Evolutionary conservation across 2,888 invertebrate genomes (phyloP).

Genomic region (Hirtodrosophila trivittata): DNA sequence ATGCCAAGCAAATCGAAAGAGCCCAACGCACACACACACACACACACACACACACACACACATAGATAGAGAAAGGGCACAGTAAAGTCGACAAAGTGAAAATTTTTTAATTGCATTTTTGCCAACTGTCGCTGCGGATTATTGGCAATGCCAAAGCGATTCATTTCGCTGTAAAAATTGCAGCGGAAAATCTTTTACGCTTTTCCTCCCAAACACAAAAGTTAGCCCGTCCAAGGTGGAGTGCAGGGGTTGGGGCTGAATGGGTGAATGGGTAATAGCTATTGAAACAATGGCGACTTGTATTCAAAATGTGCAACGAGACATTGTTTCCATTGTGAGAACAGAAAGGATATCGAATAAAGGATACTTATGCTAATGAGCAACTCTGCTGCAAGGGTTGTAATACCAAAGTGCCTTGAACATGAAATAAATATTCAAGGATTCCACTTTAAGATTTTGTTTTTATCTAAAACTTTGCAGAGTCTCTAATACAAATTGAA

Average conservation of each 20-base stretch:
- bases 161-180: slow-evolving; percentile 73
- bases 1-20: slow-evolving; percentile 73
- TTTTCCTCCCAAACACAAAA: slow-evolving; percentile 55
- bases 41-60: slow-evolving; percentile 18
- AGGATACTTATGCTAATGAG: slow-evolving; percentile 67
- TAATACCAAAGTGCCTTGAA: slow-evolving; percentile 13
- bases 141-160: slow-evolving; percentile 69
- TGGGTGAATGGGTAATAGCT: not conserved
- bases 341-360: slow-evolving; percentile 46
- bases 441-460: slow-evolving; percentile 2
- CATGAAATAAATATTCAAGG: slow-evolving; percentile 6
- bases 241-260: not conserved
- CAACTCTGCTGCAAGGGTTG: too few species aligned
- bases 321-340: slow-evolving; percentile 15
- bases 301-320: slow-evolving; percentile 43
- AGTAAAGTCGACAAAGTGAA: slow-evolving; percentile 64
- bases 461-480: too few species aligned
- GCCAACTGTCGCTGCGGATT: slow-evolving; percentile 77
- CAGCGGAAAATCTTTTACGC: slow-evolving; percentile 58
- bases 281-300: slow-evolving; percentile 38
- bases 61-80: slow-evolving; percentile 16
- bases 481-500: too few species aligned
- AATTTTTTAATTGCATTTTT: slow-evolving; percentile 80
- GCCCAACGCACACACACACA: slow-evolving; percentile 31
- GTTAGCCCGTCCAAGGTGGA: slow-evolving; percentile 32